Evolutionary conservation across 2,797 vertebrate genomes (phyloP).

Genomic region (Takifugu ocellatus): DNA sequence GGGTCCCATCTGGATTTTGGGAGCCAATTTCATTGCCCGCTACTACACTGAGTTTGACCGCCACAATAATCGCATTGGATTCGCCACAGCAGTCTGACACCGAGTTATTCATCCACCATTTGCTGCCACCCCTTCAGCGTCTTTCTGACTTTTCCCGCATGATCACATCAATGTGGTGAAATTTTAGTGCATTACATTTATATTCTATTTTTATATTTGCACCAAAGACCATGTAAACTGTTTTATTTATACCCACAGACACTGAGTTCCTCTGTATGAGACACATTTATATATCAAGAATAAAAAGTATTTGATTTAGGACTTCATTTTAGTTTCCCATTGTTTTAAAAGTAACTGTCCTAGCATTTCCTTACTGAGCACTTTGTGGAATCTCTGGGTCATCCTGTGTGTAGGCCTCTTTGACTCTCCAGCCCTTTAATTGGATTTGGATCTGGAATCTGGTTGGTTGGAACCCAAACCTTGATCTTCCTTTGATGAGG

Average conservation of each 20-base stretch:
- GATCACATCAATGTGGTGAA: neutral
- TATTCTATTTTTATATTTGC: neutral
- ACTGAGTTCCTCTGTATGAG: conserved; percentile 7
- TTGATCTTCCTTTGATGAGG: too few species aligned
- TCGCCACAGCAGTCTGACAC: conserved; percentile 86
- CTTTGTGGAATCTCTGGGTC: too few species aligned
- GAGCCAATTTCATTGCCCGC: conserved; percentile 91
- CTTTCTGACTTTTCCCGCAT: conserved; percentile 5
- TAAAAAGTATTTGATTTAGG: conserved; percentile 28
- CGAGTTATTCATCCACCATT: conserved; percentile 4
- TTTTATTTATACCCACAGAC: conserved; percentile 36
- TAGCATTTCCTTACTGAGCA: too few species aligned
- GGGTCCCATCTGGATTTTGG: conserved; percentile 92
- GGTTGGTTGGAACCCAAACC: too few species aligned
- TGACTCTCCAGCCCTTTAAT: too few species aligned
- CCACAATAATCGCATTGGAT: conserved; percentile 89
- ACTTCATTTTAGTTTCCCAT: too few species aligned
- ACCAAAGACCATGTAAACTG: conserved; percentile 23
- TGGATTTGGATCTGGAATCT: too few species aligned
- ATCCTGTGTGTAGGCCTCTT: too few species aligned
- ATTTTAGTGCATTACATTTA: too few species aligned
- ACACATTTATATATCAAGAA: conserved; percentile 34
- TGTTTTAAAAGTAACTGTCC: too few species aligned
- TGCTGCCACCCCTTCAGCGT: conserved; percentile 8
- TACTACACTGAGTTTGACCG: conserved; percentile 97